Conservation (phyloP, 2,797 vertebrate genomes). For the Distichodus sexfasciatus region DNA sequence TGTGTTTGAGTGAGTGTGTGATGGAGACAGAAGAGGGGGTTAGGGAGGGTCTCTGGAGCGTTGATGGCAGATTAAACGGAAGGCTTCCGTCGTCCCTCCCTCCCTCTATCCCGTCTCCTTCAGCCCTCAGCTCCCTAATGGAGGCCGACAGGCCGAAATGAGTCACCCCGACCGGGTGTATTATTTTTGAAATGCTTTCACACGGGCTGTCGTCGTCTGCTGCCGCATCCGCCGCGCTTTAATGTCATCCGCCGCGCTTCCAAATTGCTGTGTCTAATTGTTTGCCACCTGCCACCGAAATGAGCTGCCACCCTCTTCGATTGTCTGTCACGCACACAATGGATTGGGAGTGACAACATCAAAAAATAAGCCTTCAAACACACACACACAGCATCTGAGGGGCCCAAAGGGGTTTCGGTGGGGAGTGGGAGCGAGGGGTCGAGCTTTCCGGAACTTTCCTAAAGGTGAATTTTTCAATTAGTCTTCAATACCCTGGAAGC, state of each 20-base stretch:
- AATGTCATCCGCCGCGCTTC: constrained; percentile 80
- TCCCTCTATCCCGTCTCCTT: constrained; percentile 92
- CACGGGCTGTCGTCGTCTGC: constrained; percentile 93
- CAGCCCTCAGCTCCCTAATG: constrained; percentile 91
- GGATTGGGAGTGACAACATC: constrained; percentile 96
- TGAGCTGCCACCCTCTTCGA: constrained; percentile 89
- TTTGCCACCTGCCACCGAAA: constrained; percentile 99
- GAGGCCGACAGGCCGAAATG: constrained; percentile 97
- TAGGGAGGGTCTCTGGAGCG: constrained; percentile 85
- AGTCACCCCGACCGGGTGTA: constrained; percentile 92
- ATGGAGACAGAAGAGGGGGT: neutral
- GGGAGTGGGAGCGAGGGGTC: constrained; percentile 50
- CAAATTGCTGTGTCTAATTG: constrained; percentile 99
- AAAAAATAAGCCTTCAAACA: constrained; percentile 82
- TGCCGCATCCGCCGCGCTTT: constrained; percentile 90
- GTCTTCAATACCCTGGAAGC: constrained; percentile 70
- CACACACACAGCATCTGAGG: too few relatives aligned
- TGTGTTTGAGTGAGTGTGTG: constrained; percentile 33
- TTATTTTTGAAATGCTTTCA: constrained; percentile 99
- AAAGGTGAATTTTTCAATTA: constrained; percentile 80
- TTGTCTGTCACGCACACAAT: constrained; percentile 87
- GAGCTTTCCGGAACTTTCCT: constrained; percentile 73
- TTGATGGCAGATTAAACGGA: constrained; percentile 99
- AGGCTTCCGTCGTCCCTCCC: constrained; percentile 81
- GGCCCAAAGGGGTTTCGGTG: constrained; percentile 1